Percentiles rank a stretch among this genome's conserved stretches.
Evolutionary conservation across 2,888 invertebrate species (phyloP).

Genomic region (Sminthurides aquaticus): DNA sequence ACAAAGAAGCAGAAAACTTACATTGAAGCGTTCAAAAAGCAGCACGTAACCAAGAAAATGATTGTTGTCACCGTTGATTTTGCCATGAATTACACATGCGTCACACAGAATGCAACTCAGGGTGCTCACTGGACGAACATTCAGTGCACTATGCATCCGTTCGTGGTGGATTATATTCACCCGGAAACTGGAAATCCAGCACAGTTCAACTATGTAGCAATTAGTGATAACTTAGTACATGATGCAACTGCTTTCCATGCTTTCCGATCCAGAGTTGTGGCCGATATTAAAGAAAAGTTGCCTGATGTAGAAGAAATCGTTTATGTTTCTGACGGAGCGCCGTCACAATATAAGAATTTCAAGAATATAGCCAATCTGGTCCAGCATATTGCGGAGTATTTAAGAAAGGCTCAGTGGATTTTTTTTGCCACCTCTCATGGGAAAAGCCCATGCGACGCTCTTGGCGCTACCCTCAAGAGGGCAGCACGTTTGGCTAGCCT

Average conservation of each 20-base stretch:
- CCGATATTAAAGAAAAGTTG: neutral
- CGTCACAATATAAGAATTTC: constrained; percentile 12
- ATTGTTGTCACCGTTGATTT: neutral
- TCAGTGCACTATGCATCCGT: neutral
- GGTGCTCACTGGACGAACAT: neutral
- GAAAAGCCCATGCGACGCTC: constrained; percentile 4
- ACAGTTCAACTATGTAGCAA: neutral
- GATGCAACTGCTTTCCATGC: constrained; percentile 3
- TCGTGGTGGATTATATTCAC: neutral
- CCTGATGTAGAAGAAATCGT: neutral
- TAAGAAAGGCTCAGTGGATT: neutral
- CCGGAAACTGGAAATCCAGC: neutral
- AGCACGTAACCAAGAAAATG: neutral
- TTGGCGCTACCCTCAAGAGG: neutral
- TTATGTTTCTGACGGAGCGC: constrained; percentile 3
- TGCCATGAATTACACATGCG: neutral
- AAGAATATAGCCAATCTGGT: constrained; percentile 8
- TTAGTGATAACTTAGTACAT: constrained; percentile 2
- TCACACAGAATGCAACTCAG: neutral
- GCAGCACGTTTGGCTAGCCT: neutral
- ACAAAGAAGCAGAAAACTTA: neutral
- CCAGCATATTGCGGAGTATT: neutral
- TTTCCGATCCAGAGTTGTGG: neutral
- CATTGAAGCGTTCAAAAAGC: neutral
- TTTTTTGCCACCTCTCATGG: constrained; percentile 14